Percentiles rank a stretch among this genome's conserved stretches.
phyloP scores from a whole-genome alignment of 2,797 vertebrate species.

The Geotrypetes seraphini region DNA sequence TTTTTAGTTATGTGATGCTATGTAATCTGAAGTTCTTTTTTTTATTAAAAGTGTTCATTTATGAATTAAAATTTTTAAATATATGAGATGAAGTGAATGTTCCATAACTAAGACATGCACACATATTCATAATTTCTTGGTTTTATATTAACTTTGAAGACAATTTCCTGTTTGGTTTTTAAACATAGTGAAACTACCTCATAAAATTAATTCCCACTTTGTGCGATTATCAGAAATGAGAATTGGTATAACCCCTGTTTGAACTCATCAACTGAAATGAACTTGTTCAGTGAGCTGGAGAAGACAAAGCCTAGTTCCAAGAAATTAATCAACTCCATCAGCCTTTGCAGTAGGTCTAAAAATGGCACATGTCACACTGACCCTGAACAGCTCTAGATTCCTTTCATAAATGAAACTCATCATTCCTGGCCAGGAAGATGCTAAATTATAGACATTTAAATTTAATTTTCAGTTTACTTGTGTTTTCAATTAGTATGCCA shows the following conservation, averaged over 20 bases:
- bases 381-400: slow-evolving; percentile 54
- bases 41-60: no score
- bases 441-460: slow-evolving; percentile 80
- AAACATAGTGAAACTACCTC: slow-evolving; percentile 53
- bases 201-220: slow-evolving; percentile 86
- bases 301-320: slow-evolving; percentile 88
- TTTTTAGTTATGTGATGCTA: no score
- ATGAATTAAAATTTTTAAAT: no score
- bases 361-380: slow-evolving; percentile 55
- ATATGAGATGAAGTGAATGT: no score
- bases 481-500: slow-evolving; percentile 70
- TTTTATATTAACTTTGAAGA: slow-evolving; percentile 29
- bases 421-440: slow-evolving; percentile 68
- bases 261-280: slow-evolving; percentile 99
- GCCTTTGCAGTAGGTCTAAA: slow-evolving; percentile 43
- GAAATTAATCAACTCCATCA: slow-evolving; percentile 89
- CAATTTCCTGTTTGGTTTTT: slow-evolving; percentile 51
- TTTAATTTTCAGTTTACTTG: slow-evolving; percentile 74
- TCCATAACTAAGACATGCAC: no score
- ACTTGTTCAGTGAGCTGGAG: slow-evolving; percentile 97
- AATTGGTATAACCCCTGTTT: slow-evolving; percentile 87
- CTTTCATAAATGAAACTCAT: slow-evolving; percentile 64
- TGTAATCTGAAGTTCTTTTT: no score
- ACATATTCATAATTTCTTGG: neutral
- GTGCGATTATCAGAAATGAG: slow-evolving; percentile 90